phyloP scores from a whole-genome alignment of 1,140 invertebrate species.

The Drosophila ficusphila region DNA sequence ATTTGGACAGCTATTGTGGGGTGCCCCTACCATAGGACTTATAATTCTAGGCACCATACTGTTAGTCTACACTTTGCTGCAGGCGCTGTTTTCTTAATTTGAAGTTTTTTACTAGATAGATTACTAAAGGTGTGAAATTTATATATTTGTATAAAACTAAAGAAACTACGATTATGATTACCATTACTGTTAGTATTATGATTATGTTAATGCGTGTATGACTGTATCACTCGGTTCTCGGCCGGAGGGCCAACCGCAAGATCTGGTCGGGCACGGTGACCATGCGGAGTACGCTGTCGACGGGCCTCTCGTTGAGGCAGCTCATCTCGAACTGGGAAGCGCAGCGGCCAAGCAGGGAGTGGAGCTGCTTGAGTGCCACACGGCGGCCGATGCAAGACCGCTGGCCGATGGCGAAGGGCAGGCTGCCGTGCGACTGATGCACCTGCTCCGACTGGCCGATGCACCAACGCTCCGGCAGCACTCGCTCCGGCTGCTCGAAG shows the following conservation, averaged over 20 bases:
- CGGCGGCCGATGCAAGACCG: constrained; percentile 93
- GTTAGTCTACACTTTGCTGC: constrained; percentile 47
- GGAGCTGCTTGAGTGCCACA: constrained; percentile 91
- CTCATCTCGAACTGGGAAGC: constrained; percentile 85
- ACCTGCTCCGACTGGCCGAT: constrained; percentile 82
- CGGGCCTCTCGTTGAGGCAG: constrained; percentile 84
- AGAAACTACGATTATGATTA: constrained; percentile 42
- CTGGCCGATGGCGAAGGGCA: constrained; percentile 93
- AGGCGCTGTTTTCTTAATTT: constrained; percentile 57
- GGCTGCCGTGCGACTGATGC: constrained; percentile 88
- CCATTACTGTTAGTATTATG: constrained; percentile 12
- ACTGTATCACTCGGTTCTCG: constrained; percentile 27
- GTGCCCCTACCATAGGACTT: constrained; percentile 45
- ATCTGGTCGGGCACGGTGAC: constrained; percentile 86
- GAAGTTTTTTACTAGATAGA: background rate
- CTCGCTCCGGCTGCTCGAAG: constrained; percentile 89
- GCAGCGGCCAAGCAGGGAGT: constrained; percentile 86
- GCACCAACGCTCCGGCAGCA: constrained; percentile 92
- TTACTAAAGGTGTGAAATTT: constrained; percentile 28
- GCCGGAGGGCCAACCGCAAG: constrained; percentile 78
- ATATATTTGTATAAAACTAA: constrained; percentile 57
- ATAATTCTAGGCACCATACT: constrained; percentile 44
- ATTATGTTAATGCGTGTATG: constrained; percentile 25
- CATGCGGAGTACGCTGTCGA: constrained; percentile 86
- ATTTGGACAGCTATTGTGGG: constrained; percentile 58